A percentile compares a stretch with the other conserved stretches of the same genome.
Evolutionary conservation across 2,797 vertebrate species (phyloP).

Genomic region (Paguma larvata): DNA sequence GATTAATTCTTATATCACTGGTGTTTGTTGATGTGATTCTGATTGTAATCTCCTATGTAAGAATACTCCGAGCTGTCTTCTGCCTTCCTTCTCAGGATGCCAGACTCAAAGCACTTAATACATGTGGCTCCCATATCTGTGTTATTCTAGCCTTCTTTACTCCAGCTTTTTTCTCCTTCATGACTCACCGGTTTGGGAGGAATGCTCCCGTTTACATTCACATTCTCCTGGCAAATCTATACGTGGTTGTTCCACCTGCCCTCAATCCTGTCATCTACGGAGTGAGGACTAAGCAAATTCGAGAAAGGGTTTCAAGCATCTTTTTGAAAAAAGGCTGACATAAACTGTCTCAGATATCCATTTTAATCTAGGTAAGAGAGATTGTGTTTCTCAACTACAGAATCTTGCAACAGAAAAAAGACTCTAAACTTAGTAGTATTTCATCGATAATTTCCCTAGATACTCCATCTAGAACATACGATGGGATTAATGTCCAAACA

Average conservation of each 20-base stretch:
- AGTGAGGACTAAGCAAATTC: conserved; percentile 72
- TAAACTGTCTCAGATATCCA: neutral
- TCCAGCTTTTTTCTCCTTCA: conserved; percentile 70
- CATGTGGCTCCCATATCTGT: conserved; percentile 62
- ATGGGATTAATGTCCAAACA: neutral
- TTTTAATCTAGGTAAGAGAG: neutral
- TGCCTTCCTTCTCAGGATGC: conserved; percentile 58
- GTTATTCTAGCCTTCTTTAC: conserved; percentile 65
- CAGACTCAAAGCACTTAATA: conserved; percentile 72
- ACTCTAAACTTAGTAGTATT: neutral
- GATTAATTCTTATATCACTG: conserved; percentile 79
- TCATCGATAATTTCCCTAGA: neutral
- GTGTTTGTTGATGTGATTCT: conserved; percentile 68
- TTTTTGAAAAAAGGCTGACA: conserved; percentile 25
- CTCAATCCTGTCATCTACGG: conserved; percentile 74
- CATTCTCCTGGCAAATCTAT: conserved; percentile 59
- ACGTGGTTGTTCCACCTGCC: conserved; percentile 62
- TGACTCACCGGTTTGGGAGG: conserved; percentile 53
- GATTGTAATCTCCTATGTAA: conserved; percentile 48
- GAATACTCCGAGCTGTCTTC: conserved; percentile 69
- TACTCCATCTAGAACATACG: neutral
- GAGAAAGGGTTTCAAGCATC: neutral
- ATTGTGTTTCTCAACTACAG: neutral
- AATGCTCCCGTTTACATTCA: conserved; percentile 17
- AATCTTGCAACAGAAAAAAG: neutral